Base-by-base conservation (phyloP, 2,113 vertebrate species). In the Penelope pileata region DNA sequence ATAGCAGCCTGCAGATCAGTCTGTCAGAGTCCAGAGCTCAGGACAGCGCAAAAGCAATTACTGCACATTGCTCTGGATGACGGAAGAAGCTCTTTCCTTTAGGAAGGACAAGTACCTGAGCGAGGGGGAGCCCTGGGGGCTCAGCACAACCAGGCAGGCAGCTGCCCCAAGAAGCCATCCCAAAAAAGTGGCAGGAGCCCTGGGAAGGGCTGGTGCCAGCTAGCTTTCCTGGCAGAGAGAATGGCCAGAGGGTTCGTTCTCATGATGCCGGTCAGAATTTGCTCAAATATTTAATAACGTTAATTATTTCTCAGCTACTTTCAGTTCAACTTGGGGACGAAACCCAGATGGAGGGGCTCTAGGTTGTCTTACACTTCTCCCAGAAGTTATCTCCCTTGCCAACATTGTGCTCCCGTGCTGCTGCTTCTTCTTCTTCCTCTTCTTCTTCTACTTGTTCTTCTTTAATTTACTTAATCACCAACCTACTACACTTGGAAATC, bases 331-430 rank as follows among this genome's bases (percentile, higher is more conserved):
- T 16, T 21, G 47, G 47, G 36, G 30, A 43, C 24, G 53, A 50
- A 53, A 64, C 9, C 36, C 30, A 22, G 32, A 17, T 32, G 17
- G 17, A 29, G 30, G 15, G 38, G 40, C 38, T 51, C 16, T 43
- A 24, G 26, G 16, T 51, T 48, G 43, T 43, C 40, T 26, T 63
- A 30, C 2, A 3, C 5, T 36, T 85, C 0, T 1, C 18, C 15
- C 7, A 66, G 30, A 69, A 6, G 7, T 69, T 10, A 26, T 77
- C 3, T 58, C 10, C 30, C 18, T 73, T 66, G 80, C 17, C 17
- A 30, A 32, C 27, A 6, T 30, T 0, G 0, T 43, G 10, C 7
- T 77, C 23, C 54, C 5, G 29, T n/a, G n/a, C n/a, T n/a, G n/a
- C n/a, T n/a, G 29, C 17, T 48, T 42, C 30, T 53, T 15, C 9